Conservation (phyloP, 2,888 invertebrate species). For the Torymus tubicola region DNA sequence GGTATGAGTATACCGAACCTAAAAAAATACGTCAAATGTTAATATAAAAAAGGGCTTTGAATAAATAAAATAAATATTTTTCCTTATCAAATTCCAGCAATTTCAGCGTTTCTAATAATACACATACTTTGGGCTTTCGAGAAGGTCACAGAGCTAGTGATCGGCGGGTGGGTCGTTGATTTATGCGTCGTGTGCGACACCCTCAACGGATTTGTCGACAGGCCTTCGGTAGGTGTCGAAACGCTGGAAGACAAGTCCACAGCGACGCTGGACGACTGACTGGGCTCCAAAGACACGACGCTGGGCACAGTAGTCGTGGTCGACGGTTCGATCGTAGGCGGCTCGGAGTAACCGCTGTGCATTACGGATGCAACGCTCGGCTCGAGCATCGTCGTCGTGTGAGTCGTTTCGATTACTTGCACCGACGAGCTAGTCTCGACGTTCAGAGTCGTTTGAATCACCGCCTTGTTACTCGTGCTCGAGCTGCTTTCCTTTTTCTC, state of each 20-base stretch:
- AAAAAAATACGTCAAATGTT: no score
- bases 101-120: no score
- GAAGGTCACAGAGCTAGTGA: slow-evolving; percentile 65
- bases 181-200: slow-evolving; percentile 55
- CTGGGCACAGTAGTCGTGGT: slow-evolving; percentile 50
- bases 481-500: slow-evolving; percentile 11
- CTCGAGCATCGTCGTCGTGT: slow-evolving; percentile 58
- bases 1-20: slow-evolving; percentile 78
- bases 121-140: slow-evolving; percentile 67
- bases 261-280: slow-evolving; percentile 56
- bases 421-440: slow-evolving; percentile 73
- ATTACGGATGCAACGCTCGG: slow-evolving; percentile 22
- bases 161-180: slow-evolving; percentile 42
- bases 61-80: not conserved
- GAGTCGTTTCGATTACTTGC: slow-evolving; percentile 70
- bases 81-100: no score
- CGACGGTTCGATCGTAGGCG: slow-evolving; percentile 40
- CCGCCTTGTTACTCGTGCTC: slow-evolving; percentile 41
- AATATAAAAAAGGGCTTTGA: not conserved
- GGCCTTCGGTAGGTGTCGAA: slow-evolving; percentile 73
- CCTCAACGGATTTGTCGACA: slow-evolving; percentile 16
- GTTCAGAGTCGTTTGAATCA: slow-evolving; percentile 67
- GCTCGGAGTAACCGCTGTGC: slow-evolving; percentile 32
- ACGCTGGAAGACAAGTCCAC: slow-evolving; percentile 55
- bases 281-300: slow-evolving; percentile 62